Evolutionary conservation across 2,113 vertebrate genomes (phyloP).

Genomic region (Toxotes chatareus): DNA sequence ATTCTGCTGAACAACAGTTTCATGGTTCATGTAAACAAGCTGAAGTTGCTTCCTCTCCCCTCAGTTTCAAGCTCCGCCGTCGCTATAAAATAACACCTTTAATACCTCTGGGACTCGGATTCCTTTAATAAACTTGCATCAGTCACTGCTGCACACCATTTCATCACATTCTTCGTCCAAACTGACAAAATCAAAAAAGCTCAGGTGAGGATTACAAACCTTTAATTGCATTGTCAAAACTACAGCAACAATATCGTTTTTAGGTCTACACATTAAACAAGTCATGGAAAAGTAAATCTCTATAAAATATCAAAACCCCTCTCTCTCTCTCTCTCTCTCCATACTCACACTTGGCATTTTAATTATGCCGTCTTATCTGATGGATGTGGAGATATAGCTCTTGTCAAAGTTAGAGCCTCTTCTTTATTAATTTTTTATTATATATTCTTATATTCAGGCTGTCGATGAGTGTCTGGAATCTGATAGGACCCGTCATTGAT

Average conservation of each 20-base stretch:
- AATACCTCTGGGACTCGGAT: conserved; percentile 38
- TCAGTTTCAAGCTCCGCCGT: conserved; percentile 11
- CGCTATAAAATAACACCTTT: conserved; percentile 35
- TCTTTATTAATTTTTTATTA: conserved; percentile 85
- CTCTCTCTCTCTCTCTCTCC: conserved; percentile 53
- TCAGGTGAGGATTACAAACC: conserved; percentile 73
- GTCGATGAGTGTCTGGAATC: conserved; percentile 78
- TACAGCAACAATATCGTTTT: conserved; percentile 58
- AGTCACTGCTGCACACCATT: conserved; percentile 42
- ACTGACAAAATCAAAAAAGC: conserved; percentile 61
- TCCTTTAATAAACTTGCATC: conserved; percentile 69
- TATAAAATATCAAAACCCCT: conserved; percentile 70
- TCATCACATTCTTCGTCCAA: conserved; percentile 54
- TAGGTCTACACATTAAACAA: conserved; percentile 70
- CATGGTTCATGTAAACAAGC: conserved; percentile 51
- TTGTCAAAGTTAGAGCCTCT: conserved; percentile 80
- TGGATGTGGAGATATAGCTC: conserved; percentile 83
- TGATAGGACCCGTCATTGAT: conserved; percentile 79
- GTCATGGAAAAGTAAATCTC: conserved; percentile 76
- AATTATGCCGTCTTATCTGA: conserved; percentile 86
- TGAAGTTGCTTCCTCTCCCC: conserved; percentile 14
- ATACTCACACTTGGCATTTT: conserved; percentile 83
- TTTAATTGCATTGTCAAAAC: conserved; percentile 84
- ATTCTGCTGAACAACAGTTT: conserved; percentile 28
- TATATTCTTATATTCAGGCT: conserved; percentile 83